Percentiles rank a stretch among this genome's conserved stretches.
Conservation (phyloP, 2,797 vertebrate genomes). For the Craterocephalus amniculus region DNA sequence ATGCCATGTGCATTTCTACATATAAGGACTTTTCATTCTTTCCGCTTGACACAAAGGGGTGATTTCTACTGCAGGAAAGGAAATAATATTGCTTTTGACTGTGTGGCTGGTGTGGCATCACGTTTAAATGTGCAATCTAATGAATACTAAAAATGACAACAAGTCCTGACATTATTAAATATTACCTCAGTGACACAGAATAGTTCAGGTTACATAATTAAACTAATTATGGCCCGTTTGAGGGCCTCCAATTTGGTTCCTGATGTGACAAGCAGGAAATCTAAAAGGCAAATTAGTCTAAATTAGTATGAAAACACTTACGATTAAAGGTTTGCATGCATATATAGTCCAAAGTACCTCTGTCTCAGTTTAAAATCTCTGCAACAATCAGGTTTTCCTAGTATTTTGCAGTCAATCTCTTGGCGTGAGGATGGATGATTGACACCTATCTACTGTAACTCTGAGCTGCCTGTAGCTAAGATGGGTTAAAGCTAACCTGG, state of each 20-base stretch:
- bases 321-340: too few relatives aligned
- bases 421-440: too few relatives aligned
- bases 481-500: too few relatives aligned
- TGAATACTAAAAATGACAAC: constrained; percentile 23
- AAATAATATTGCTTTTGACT: not conserved
- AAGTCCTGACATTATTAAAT: constrained; percentile 20
- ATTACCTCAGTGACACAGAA: constrained; percentile 8
- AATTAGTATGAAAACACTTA: not conserved
- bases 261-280: constrained; percentile 22
- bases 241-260: not conserved
- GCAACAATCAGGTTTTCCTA: too few relatives aligned
- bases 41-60: not conserved
- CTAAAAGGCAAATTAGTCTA: too few relatives aligned
- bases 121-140: constrained; percentile 20
- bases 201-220: constrained; percentile 28
- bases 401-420: too few relatives aligned
- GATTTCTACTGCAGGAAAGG: not conserved
- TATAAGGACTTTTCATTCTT: not conserved
- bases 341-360: too few relatives aligned
- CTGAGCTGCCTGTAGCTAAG: too few relatives aligned
- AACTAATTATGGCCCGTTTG: constrained; percentile 12
- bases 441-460: too few relatives aligned
- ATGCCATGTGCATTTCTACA: too few relatives aligned
- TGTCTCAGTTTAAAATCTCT: too few relatives aligned
- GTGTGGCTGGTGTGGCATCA: not conserved